These are phyloP conservation scores for Triplophysa dalaica DNA, from an alignment of 2,113 vertebrate species.

Conservation along the genomic window DNA sequence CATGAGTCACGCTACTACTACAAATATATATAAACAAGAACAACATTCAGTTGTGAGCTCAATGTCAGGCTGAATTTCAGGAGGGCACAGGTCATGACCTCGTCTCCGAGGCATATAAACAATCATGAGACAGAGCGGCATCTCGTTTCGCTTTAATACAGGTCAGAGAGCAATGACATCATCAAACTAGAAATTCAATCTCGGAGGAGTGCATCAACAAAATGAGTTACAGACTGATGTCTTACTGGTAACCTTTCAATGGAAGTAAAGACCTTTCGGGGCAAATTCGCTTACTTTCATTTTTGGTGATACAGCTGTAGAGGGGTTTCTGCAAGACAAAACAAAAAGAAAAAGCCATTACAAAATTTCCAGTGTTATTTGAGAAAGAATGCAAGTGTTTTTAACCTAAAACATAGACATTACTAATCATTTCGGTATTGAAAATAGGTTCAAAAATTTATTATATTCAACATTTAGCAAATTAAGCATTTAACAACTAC, in stretches of 20 bases:
- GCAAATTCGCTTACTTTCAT: constrained; percentile 91
- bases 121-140: constrained; percentile 31
- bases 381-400: background rate
- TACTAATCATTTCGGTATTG: background rate
- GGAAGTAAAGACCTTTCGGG: background rate
- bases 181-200: constrained; percentile 9
- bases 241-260: background rate
- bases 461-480: no score
- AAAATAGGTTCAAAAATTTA: constrained; percentile 1
- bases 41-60: constrained; percentile 43
- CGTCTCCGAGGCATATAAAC: constrained; percentile 48
- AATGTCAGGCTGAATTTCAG: constrained; percentile 33
- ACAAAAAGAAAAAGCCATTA: constrained; percentile 46
- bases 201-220: background rate
- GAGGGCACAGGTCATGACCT: constrained; percentile 42
- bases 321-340: constrained; percentile 88
- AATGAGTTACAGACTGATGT: background rate
- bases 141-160: constrained; percentile 38
- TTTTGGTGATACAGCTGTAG: constrained; percentile 98
- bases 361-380: background rate
- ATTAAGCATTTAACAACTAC: no score
- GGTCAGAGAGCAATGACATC: background rate
- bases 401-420: background rate
- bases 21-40: constrained; percentile 50
- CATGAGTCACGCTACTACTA: constrained; percentile 27